Base-by-base conservation (phyloP, 2,113 vertebrate species). In the Puntigrus tetrazona region DNA sequence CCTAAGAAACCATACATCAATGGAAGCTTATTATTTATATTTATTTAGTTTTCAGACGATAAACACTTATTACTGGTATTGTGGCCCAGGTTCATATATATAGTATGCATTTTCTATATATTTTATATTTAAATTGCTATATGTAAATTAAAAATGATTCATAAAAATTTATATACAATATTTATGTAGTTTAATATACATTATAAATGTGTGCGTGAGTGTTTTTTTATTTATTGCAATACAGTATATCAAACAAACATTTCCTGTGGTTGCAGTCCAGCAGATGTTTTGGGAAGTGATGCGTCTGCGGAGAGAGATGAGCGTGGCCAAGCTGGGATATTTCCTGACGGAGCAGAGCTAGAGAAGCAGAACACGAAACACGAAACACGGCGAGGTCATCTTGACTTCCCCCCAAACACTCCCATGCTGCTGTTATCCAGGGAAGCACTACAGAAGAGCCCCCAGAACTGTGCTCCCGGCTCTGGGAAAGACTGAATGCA, bases 251-350 rank as follows among this genome's bases (percentile, higher is more conserved):
- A 74, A 7, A 25, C 45, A 3, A 43, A 41, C 14, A 34, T 7
- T 41, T 41, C 10, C 20, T 59, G 31, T 72, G 63, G 1, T 85
- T 90, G n/a, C 94, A 99, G 98, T 93, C 84, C 97, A 98, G 90
- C 94, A 94, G 87, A 98, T 99, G 96, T 99, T 96, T 91, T 97
- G 98, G 96, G 98, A 99, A 90, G 92, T 99, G 87, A 96, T 93
- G 92, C 94, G 97, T 86, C 95, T 99, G 77, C 92, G 98, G 50
- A 95, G 94, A 90, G 98, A 99, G 92, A 99, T 99, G 97, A 95
- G 95, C 0, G 88, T 96, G 91, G 96, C 97, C 88, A 99, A 98
- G 87, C 94, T 99, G 36, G 98, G 98, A 13, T 98, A 97, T 93
- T 97, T 95, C 89, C 90, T 88, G 76, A 90, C 93, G 13, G 96